A percentile compares a stretch with the other conserved stretches of the same genome.
Evolutionary conservation across 2,113 vertebrate genomes (phyloP).

Genomic region (Gymnogyps californianus): DNA sequence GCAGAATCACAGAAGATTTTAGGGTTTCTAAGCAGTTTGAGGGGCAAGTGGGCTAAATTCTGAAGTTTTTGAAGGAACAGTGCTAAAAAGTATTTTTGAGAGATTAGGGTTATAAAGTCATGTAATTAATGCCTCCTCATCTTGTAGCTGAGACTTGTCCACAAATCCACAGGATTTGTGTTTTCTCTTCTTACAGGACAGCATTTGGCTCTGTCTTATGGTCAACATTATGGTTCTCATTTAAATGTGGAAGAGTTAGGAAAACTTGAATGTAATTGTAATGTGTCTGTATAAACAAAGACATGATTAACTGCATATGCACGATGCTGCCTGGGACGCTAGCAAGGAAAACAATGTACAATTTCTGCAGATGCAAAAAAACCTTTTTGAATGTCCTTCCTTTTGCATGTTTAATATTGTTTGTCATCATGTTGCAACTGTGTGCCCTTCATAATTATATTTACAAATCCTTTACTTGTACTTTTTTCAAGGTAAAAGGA

Average conservation of each 20-base stretch:
- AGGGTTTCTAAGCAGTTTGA: neutral
- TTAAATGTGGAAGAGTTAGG: slow-evolving; percentile 2
- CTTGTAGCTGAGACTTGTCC: neutral
- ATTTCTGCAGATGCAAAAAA: neutral
- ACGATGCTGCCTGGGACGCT: neutral
- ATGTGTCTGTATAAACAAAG: neutral
- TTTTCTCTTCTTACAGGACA: neutral
- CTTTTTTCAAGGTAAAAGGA: neutral
- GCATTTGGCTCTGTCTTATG: neutral
- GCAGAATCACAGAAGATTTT: neutral
- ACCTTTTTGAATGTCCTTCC: neutral
- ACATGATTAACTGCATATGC: neutral
- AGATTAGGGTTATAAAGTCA: neutral
- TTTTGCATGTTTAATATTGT: neutral
- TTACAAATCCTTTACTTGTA: neutral
- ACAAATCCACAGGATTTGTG: neutral
- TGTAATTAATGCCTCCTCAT: neutral
- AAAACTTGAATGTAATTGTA: slow-evolving; percentile 4
- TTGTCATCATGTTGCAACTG: neutral
- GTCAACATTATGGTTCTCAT: neutral
- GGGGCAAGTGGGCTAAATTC: neutral
- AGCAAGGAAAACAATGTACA: neutral
- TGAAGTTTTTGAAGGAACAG: neutral
- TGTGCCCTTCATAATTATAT: neutral
- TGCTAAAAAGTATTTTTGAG: neutral